These are phyloP conservation scores for Zaprionus lachaisei DNA, from an alignment of 1,140 invertebrate genomes.

Conservation along the genomic window DNA sequence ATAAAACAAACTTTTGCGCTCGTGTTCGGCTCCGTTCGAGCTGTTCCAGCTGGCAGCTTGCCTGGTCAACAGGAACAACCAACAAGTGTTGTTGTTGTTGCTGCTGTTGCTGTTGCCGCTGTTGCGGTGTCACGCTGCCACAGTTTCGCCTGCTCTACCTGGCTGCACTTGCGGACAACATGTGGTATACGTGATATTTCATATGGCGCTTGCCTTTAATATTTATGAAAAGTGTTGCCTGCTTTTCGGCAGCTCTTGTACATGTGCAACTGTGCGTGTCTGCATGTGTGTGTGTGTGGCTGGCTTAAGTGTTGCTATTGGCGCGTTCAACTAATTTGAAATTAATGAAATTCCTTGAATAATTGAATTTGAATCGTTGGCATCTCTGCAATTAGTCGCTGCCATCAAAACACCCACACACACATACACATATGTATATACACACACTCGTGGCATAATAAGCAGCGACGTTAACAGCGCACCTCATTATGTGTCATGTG, in stretches of 20 bases:
- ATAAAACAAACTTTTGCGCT: conserved; percentile 72
- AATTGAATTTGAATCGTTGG: conserved; percentile 81
- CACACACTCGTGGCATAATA: conserved; percentile 22
- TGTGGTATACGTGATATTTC: conserved; percentile 68
- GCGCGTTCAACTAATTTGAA: conserved; percentile 80
- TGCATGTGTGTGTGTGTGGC: conserved; percentile 11
- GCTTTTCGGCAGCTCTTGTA: conserved; percentile 35
- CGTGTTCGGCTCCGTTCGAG: conserved; percentile 13
- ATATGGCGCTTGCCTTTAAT: conserved; percentile 59
- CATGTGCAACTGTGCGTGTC: conserved; percentile 13
- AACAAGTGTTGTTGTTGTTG: conserved; percentile 53
- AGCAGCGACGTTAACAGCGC: conserved; percentile 50
- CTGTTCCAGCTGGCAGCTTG: conserved; percentile 35
- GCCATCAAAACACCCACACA: conserved; percentile 49
- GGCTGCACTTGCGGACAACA: conserved; percentile 54
- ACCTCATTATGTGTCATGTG: conserved; percentile 82
- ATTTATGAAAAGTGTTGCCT: conserved; percentile 61
- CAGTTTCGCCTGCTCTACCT: conserved; percentile 25
- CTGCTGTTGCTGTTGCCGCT: conserved; percentile 31
- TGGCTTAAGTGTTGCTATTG: conserved; percentile 69
- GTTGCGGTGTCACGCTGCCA: conserved; percentile 24
- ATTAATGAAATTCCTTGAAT: conserved; percentile 83
- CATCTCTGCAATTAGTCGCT: conserved; percentile 68
- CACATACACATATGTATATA: conserved; percentile 27
- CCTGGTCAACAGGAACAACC: conserved; percentile 45